Base-by-base conservation (phyloP, 2,888 invertebrate genomes). In the Acheta domesticus region DNA sequence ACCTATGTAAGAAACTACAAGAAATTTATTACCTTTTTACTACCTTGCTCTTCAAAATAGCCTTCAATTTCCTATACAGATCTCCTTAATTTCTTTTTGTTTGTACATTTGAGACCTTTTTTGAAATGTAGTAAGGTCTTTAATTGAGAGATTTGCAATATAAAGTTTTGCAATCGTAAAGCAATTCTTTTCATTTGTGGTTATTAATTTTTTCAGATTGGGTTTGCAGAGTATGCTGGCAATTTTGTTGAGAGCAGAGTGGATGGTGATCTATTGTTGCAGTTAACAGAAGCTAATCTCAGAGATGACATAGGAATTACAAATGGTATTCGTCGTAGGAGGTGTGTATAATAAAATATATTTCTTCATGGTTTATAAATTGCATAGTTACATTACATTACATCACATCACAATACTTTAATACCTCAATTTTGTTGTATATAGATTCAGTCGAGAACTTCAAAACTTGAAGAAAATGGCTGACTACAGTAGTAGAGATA, bases 391-490 rank as follows among this genome's bases (percentile, higher is more conserved):
- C 36, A 76, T 2, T 49, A 23, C 3, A 23, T 23, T 77, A 50
- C 21, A 23, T 50, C 1, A 49, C 8, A 49, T 49, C 8, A 36
- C 1, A 36, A 36, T 36, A 8, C 36, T 36, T 36, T 36, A 36
- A 36, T 36, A 36, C 36, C 1, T 36, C 5, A 19, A 62, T 62
- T 1, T 19, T 62, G 4, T 19, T 62, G 2, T n/a, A 19, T n/a
- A 49, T 85, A 92, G 96, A 86, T 98, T 99, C 88, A 93, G 96
- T 79, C 89, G 98, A 84, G 98, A 98, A 88, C 89, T 99, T 82
- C 94, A 94, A 86, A 95, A 94, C 86, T 89, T 99, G 82, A 98
- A 98, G 87, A 94, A 95, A 86, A 96, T 97, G 93, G 96, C 98
- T 19, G 98, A 98, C 86, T 99, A 98, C 87, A 96, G 96, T 82